Base-by-base conservation (phyloP, 2,888 invertebrate genomes). In the Thereva unica region DNA sequence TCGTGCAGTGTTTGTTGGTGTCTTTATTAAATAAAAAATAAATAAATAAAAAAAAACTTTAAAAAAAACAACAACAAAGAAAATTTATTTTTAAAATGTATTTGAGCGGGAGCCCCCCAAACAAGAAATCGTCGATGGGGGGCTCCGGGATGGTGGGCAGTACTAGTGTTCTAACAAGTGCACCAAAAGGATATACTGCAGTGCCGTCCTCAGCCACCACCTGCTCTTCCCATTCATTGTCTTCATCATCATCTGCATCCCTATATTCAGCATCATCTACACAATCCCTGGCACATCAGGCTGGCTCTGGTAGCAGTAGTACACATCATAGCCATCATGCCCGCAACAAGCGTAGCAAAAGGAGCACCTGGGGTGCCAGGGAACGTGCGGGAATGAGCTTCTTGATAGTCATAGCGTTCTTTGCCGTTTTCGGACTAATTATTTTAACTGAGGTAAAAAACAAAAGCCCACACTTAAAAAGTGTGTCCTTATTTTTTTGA, bases 351-450 rank as follows among this genome's bases (percentile, higher is more conserved):
- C 78, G 81, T n/a, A 75, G 74, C 70, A 80, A 80, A 70, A 78
- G 79, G 68, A 72, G 72, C 63, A 73, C 78, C 67, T 76, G 81
- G 81, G 80, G 79, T 53, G 76, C 77, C 4, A 86, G 89, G 75
- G 92, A 93, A 80, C 86, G 93, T 73, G 92, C 92, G 73, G 90
- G 91, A 79, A 89, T 93, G 86, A 93, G 92, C 76, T 93, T 94
- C 83, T 89, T 93, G 82, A 90, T 94, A 79, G 93, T 94, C 71
- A 87, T 94, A 73, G 92, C 93, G 84, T 94, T 95, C 82, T 93
- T 94, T 80, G 91, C 90, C 49, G 89, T 95, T 68, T 94, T 94
- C 78, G 92, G 92, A 54, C 85, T 93, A 74, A 94, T 94, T 76
- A 89, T 94, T 69, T 85, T 94, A 72, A 93, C 93, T 70, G 93